These are phyloP conservation scores for Terrapene triunguis DNA, from an alignment of 2,113 vertebrate species.

Conservation along the genomic window DNA sequence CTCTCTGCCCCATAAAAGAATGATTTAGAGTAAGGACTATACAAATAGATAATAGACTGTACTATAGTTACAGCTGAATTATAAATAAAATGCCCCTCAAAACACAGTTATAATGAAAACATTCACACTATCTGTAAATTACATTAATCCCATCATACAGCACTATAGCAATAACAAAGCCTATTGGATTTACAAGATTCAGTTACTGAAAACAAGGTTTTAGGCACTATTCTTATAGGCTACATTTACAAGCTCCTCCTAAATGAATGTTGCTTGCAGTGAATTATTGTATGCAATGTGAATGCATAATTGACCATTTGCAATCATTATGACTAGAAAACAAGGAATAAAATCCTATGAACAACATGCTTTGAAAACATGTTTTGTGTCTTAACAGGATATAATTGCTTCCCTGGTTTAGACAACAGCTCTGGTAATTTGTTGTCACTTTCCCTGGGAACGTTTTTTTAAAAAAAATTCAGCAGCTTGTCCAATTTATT, in stretches of 20 bases:
- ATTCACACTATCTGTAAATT: background rate
- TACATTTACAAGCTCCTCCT: fast-evolving
- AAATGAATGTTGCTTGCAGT: background rate
- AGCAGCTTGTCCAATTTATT: background rate
- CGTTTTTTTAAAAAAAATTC: background rate
- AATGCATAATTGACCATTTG: background rate
- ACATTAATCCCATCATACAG: background rate
- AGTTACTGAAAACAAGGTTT: background rate
- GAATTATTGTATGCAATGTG: background rate
- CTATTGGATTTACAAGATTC: fast-evolving
- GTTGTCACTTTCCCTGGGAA: background rate
- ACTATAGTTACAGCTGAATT: background rate
- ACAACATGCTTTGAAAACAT: fast-evolving
- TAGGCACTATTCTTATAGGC: fast-evolving
- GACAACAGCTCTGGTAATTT: fast-evolving
- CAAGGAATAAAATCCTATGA: background rate
- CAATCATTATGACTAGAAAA: background rate
- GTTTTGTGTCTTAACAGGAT: background rate
- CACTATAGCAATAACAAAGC: background rate
- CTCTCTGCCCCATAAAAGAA: background rate
- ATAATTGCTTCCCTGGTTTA: background rate
- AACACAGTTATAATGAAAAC: background rate
- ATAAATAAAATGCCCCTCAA: background rate
- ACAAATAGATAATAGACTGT: background rate
- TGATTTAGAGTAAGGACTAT: background rate